phyloP scores from a whole-genome alignment of 2,888 invertebrate species.

The Dichetophora obliterata region DNA sequence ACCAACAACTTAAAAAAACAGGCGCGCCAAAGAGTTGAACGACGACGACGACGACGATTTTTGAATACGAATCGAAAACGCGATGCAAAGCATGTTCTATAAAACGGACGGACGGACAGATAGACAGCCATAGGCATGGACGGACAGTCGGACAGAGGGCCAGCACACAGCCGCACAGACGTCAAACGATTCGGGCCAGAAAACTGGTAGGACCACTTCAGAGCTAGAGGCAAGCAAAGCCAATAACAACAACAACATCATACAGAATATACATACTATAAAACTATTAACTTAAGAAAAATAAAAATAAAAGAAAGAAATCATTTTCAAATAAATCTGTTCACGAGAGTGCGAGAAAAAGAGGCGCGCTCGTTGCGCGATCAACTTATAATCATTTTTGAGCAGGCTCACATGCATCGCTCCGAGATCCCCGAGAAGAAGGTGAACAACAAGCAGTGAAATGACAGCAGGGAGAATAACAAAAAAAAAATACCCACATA shows the following conservation, averaged over 20 bases:
- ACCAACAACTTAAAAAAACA: slow-evolving; percentile 28
- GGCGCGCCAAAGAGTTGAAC: slow-evolving; percentile 11
- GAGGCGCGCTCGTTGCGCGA: background rate
- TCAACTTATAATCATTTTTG: slow-evolving; percentile 8
- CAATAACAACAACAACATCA: slow-evolving; percentile 37
- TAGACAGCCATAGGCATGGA: slow-evolving; percentile 33
- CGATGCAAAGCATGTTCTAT: slow-evolving; percentile 35
- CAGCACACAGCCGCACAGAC: slow-evolving; percentile 1
- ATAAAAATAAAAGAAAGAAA: slow-evolving; percentile 25
- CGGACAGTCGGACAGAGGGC: slow-evolving; percentile 30
- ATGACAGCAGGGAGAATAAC: slow-evolving; percentile 36
- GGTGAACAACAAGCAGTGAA: slow-evolving; percentile 36
- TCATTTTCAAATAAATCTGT: slow-evolving; percentile 34
- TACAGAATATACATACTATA: slow-evolving; percentile 20
- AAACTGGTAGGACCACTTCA: slow-evolving; percentile 64
- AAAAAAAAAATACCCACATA: slow-evolving; percentile 26
- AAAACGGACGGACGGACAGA: slow-evolving; percentile 6
- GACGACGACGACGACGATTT: background rate
- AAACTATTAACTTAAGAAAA: slow-evolving; percentile 36
- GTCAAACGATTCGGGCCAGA: slow-evolving; percentile 24
- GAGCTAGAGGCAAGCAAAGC: slow-evolving; percentile 36
- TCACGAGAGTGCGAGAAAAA: background rate
- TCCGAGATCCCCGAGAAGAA: slow-evolving; percentile 19
- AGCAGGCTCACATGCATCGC: background rate
- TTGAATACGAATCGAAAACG: slow-evolving; percentile 20